Evolutionary conservation across 2,113 vertebrate species (phyloP).

Genomic region (Callipepla californica): DNA sequence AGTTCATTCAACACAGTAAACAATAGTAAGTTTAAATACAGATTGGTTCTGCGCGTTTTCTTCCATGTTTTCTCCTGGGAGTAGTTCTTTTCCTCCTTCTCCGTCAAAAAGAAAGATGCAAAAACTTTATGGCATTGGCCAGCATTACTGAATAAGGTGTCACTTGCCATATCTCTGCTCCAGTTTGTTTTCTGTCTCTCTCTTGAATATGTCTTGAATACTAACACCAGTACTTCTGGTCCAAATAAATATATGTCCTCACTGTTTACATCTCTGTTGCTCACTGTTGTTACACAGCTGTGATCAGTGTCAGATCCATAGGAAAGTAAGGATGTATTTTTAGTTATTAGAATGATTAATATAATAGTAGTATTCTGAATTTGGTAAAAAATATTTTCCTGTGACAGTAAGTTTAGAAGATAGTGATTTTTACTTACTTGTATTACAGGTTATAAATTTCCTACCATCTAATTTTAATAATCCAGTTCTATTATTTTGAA

Average conservation of each 20-base stretch:
- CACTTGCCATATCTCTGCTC: neutral
- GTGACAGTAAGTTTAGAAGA: neutral
- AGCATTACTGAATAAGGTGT: neutral
- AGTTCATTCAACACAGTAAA: neutral
- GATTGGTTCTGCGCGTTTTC: neutral
- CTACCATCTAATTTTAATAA: neutral
- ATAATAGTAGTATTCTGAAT: neutral
- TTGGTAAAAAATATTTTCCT: neutral
- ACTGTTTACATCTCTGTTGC: neutral
- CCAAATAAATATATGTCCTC: neutral
- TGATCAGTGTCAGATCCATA: neutral
- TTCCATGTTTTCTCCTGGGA: neutral
- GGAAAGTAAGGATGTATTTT: neutral
- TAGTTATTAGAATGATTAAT: neutral
- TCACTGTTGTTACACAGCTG: neutral
- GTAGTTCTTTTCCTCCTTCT: neutral
- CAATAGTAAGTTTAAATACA: neutral
- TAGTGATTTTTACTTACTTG: neutral
- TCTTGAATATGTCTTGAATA: neutral
- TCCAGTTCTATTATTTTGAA: neutral
- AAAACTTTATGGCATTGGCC: neutral
- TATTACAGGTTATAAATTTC: neutral
- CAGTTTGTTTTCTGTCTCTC: neutral
- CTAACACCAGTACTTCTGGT: neutral
- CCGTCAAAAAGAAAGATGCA: neutral